Evolutionary conservation across 2,888 invertebrate genomes (phyloP).

Genomic region (Liopterus haemorrhoidalis): DNA sequence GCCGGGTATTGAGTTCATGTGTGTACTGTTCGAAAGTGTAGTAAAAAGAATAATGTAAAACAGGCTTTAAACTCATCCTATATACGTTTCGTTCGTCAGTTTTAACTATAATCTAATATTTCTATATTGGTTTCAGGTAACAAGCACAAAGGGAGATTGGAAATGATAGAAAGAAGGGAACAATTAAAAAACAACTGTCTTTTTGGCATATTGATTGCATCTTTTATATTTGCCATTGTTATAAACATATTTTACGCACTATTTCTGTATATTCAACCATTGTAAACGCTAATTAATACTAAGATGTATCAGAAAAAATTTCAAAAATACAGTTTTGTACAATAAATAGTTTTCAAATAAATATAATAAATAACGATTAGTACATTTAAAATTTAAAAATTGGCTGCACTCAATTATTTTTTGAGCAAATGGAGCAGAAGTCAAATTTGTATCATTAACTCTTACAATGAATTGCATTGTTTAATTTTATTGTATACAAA

Average conservation of each 20-base stretch:
- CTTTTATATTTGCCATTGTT: slow-evolving; percentile 7
- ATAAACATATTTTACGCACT: slow-evolving; percentile 1
- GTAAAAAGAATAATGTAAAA: no score
- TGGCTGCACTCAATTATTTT: no score
- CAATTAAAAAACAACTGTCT: slow-evolving; percentile 3
- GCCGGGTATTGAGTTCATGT: no score
- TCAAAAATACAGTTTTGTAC: not conserved
- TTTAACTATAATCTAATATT: not conserved
- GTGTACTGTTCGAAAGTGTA: no score
- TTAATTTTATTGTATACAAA: no score
- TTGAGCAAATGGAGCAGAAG: no score
- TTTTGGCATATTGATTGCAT: not conserved
- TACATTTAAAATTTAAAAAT: not conserved
- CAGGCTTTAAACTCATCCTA: no score
- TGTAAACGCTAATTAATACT: not conserved
- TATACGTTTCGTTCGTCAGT: not conserved
- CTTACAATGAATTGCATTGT: no score
- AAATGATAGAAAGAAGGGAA: slow-evolving; percentile 2
- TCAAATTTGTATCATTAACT: no score
- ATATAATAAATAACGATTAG: not conserved
- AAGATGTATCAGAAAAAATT: not conserved
- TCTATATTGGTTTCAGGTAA: not conserved
- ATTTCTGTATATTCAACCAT: not conserved
- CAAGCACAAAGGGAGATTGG: not conserved
- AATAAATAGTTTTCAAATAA: not conserved